A percentile compares a stretch with the other conserved stretches of the same genome.
These are phyloP conservation scores for Turritopsis rubra DNA, from an alignment of 30 jellyfish, hydroid and myxozoan species.

Conservation along the genomic window DNA sequence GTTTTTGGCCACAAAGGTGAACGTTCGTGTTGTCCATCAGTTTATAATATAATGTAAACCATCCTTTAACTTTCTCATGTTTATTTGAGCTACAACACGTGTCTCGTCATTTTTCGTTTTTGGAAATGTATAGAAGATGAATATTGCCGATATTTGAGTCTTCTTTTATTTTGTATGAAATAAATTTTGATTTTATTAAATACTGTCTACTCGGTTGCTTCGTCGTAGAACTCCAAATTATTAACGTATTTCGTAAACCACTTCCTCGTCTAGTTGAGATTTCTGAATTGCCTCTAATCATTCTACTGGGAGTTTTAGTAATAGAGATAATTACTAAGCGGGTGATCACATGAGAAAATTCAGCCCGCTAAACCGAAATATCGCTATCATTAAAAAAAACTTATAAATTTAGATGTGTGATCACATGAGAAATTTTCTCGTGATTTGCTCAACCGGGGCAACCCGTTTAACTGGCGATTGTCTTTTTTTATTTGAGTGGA, in stretches of 20 bases:
- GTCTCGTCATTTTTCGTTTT: neutral
- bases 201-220: neutral
- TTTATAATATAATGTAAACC: neutral
- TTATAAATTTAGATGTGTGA: no score
- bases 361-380: no score
- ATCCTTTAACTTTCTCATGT: neutral
- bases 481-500: no score
- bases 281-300: no score
- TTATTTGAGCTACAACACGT: neutral
- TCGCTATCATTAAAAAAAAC: no score
- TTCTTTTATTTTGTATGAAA: neutral
- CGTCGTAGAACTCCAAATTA: neutral
- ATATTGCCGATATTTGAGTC: neutral
- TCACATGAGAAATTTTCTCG: no score
- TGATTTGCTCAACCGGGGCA: no score
- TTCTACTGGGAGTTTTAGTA: no score
- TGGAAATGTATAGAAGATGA: neutral
- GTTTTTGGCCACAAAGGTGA: neutral
- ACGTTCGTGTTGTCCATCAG: neutral
- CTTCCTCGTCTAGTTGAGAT: no score
- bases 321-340: no score
- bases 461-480: no score
- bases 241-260: neutral
- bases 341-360: no score
- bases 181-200: neutral